Evolutionary conservation across 2,888 invertebrate species (phyloP), one percentile per base, ranked within the genome.

Genomic region (Tiphia femorata): DNA sequence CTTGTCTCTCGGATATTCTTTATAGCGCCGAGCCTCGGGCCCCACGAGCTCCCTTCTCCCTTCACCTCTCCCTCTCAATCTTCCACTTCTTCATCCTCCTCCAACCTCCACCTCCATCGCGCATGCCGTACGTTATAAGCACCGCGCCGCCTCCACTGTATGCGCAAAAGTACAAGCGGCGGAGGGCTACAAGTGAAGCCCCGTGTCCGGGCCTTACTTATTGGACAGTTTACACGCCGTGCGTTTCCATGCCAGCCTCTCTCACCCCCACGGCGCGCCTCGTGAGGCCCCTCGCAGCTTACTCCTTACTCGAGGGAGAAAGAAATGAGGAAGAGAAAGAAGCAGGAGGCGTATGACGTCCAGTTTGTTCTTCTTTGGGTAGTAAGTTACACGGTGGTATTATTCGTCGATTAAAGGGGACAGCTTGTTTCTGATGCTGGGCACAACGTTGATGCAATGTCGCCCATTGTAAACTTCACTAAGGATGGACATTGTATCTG

Each of bases 201-300:
- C 64, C 76, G 57, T 79, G 75, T 79, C 79, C 75, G 60, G 72
- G 72, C 52, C 72, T 81, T 81, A 81, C 79, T 81, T 81, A 81
- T 80, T 81, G 76, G 81, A 81, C 78, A 78, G 78, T 78, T 81
- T 81, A 81, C 80, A 81, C 78, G 74, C 73, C 60, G 70, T 57
- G 59, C 47, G 49, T 59, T 68, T 59, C 53, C 59, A 46, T 59
- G 51, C 46, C 54, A 33, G 21, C 25, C 14, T 10, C 8, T 20
- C 8, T n/a, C 12, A 6, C 20, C 19, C 6, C 20, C 48, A 33
- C 23, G 47, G 25, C n/a, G n/a, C n/a, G n/a, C n/a, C n/a, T n/a
- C n/a, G n/a, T n/a, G n/a, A n/a, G n/a, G n/a, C n/a, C n/a, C n/a
- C n/a, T n/a, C n/a, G n/a, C n/a, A n/a, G n/a, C n/a, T n/a, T n/a